Evolutionary conservation across 1,140 invertebrate genomes (phyloP).

Genomic region (Zeugodacus cucurbitae): DNA sequence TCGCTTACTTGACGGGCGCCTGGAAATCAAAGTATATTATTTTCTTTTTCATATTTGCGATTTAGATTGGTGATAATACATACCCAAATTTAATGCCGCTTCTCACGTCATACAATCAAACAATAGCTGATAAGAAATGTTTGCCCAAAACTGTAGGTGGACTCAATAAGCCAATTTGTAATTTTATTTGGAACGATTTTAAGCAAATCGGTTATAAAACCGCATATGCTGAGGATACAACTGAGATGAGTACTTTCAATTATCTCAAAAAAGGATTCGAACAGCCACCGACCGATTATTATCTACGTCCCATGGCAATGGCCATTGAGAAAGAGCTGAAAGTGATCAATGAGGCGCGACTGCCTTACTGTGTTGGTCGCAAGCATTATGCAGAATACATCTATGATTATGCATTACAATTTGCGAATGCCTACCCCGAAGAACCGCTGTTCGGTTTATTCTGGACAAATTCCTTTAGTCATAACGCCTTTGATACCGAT

Average conservation of each 20-base stretch:
- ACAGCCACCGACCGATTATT: conserved; percentile 83
- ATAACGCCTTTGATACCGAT: conserved; percentile 79
- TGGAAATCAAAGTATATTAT: no score
- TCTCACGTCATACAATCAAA: conserved; percentile 73
- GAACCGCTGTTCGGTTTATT: conserved; percentile 78
- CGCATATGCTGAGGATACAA: conserved; percentile 81
- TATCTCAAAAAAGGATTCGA: conserved; percentile 81
- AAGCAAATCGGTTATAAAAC: conserved; percentile 78
- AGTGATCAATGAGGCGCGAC: conserved; percentile 52
- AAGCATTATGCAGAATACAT: conserved; percentile 70
- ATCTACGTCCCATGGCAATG: conserved; percentile 78
- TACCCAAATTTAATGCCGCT: conserved; percentile 85
- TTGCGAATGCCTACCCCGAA: conserved; percentile 68
- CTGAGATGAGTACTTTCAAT: conserved; percentile 81
- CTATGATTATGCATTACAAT: conserved; percentile 70
- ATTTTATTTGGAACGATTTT: conserved; percentile 84
- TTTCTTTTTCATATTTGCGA: conserved; percentile 29
- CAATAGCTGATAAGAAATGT: conserved; percentile 67
- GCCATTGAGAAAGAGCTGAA: conserved; percentile 70
- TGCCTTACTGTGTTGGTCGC: conserved; percentile 71
- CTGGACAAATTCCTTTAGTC: conserved; percentile 81
- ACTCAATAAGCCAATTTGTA: conserved; percentile 71
- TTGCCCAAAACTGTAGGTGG: conserved; percentile 66
- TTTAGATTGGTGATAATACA: conserved; percentile 79
- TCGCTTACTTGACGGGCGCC: no score